A percentile compares a stretch with the other conserved stretches of the same genome.
These are phyloP conservation scores for Ichneumoninae sp. DNA, from an alignment of 2,888 invertebrate species.

Conservation along the genomic window DNA sequence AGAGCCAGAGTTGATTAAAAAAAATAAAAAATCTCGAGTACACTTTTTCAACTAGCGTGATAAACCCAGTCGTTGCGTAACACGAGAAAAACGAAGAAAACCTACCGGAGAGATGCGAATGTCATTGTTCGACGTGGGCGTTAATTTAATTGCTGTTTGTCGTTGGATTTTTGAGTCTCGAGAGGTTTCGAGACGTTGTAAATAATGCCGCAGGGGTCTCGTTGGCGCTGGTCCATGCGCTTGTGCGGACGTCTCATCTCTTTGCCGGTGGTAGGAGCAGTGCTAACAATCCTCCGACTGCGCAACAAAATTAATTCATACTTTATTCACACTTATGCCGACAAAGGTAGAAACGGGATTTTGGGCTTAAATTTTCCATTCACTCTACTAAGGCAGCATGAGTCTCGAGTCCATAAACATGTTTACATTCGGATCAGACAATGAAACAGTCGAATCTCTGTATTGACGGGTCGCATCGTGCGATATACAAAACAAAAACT, in stretches of 20 bases:
- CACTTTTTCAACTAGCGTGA: not conserved
- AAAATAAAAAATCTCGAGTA: slow-evolving; percentile 5
- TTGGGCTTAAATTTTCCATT: not conserved
- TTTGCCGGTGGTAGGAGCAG: slow-evolving; percentile 68
- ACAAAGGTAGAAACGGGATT: slow-evolving; percentile 4
- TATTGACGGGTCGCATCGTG: too few species aligned
- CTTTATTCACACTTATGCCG: not conserved
- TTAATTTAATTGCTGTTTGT: slow-evolving; percentile 11
- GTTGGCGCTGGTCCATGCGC: slow-evolving; percentile 14
- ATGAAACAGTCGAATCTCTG: too few species aligned
- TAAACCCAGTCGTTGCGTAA: not conserved
- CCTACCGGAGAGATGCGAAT: not conserved
- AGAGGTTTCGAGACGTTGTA: not conserved
- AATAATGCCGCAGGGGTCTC: not conserved
- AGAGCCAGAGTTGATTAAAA: not conserved
- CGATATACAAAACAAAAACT: slow-evolving; percentile 3
- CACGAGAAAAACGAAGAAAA: not conserved
- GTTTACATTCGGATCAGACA: too few species aligned
- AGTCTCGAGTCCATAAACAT: not conserved
- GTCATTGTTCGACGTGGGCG: slow-evolving; percentile 13
- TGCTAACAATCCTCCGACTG: slow-evolving; percentile 70
- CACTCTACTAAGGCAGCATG: not conserved
- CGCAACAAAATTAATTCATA: slow-evolving; percentile 43
- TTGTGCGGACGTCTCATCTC: slow-evolving; percentile 44
- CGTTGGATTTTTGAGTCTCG: slow-evolving; percentile 26